Evolutionary conservation across 2,113 vertebrate species (phyloP).

Genomic region (Shinisaurus crocodilurus): DNA sequence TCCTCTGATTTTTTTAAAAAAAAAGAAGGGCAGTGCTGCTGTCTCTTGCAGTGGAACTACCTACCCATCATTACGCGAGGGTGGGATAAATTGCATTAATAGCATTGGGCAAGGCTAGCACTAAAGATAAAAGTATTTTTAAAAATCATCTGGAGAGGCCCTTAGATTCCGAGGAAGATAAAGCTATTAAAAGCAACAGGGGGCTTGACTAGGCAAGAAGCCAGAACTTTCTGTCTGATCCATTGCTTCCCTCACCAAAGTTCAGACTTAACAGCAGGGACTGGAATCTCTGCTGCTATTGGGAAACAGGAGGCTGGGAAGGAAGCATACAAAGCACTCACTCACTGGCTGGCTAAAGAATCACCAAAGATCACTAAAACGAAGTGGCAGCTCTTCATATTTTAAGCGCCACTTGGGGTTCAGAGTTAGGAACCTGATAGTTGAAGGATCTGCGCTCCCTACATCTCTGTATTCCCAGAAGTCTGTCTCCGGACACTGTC

Average conservation of each 20-base stretch:
- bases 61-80: neutral
- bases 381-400: neutral
- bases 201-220: conserved; percentile 15
- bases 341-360: neutral
- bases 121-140: neutral
- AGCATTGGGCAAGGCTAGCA: neutral
- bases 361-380: conserved; percentile 1
- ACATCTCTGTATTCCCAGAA: conserved; percentile 66
- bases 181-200: conserved; percentile 14
- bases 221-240: conserved; percentile 10
- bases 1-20: neutral
- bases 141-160: neutral
- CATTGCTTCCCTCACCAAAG: neutral
- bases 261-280: neutral
- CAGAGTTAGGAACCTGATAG: conserved; percentile 44
- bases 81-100: neutral
- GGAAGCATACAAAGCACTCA: neutral
- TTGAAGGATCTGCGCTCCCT: conserved; percentile 5
- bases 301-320: neutral
- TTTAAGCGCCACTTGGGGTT: conserved; percentile 12
- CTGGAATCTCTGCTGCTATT: neutral
- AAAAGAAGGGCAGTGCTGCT: neutral
- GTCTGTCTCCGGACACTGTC: conserved; percentile 61
- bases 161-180: conserved; percentile 8
- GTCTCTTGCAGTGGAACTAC: neutral